Conservation (phyloP, 2,888 invertebrate species). For the Maniola hyperantus region DNA sequence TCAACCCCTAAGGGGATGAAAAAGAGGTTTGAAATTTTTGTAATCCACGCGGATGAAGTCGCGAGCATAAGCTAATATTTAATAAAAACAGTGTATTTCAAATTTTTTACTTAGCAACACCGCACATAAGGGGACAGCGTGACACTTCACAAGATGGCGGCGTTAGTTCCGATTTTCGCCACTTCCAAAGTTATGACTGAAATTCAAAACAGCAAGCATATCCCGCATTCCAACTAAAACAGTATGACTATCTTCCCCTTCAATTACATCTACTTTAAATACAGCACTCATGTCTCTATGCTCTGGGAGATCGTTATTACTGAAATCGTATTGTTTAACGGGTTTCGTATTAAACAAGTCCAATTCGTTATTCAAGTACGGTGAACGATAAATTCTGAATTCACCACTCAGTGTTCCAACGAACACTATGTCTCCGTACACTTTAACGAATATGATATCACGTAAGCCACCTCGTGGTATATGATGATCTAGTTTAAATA, state of each 20-base stretch:
- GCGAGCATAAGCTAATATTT: too few relatives aligned
- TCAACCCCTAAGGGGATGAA: too few relatives aligned
- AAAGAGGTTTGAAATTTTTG: too few relatives aligned
- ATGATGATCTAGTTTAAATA: conserved; percentile 50
- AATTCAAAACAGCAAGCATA: conserved; percentile 63
- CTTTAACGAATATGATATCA: conserved; percentile 55
- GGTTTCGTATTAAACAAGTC: conserved; percentile 59
- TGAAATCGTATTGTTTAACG: conserved; percentile 62
- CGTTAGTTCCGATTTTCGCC: too few relatives aligned
- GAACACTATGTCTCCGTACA: conserved; percentile 64
- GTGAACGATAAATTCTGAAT: conserved; percentile 61
- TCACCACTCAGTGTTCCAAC: conserved; percentile 66
- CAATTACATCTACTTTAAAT: conserved; percentile 63
- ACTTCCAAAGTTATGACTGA: conserved; percentile 45
- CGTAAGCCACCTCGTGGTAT: conserved; percentile 57
- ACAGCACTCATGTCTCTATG: too few relatives aligned
- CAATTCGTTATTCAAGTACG: conserved; percentile 54
- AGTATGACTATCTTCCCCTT: conserved; percentile 59
- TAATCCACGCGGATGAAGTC: too few relatives aligned
- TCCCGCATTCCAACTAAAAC: conserved; percentile 69
- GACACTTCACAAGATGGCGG: too few relatives aligned
- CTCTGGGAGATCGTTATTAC: conserved; percentile 59
- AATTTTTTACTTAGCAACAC: too few relatives aligned
- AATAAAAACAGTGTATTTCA: too few relatives aligned
- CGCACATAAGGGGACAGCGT: too few relatives aligned